These are phyloP conservation scores for Apaloderma vittatum DNA, from an alignment of 2,113 vertebrate genomes.

Conservation along the genomic window DNA sequence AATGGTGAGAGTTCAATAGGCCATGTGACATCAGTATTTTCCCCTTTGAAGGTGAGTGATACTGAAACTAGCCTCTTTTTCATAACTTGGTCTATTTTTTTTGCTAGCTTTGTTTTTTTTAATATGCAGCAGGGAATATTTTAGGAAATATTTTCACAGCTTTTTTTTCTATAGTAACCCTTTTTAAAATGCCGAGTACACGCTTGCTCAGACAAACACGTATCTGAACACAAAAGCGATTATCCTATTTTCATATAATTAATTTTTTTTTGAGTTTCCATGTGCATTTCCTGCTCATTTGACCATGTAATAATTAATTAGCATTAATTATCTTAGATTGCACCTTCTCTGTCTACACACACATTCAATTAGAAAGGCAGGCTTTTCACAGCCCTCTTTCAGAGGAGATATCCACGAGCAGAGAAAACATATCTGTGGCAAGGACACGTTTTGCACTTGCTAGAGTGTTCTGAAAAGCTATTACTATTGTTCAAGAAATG, in stretches of 20 bases:
- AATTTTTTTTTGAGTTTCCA: constrained; percentile 75
- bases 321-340: constrained; percentile 81
- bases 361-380: constrained; percentile 68
- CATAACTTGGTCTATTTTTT: constrained; percentile 34
- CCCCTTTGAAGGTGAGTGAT: constrained; percentile 29
- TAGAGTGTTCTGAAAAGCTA: constrained; percentile 53
- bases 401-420: constrained; percentile 41
- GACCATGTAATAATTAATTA: constrained; percentile 84
- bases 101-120: background rate
- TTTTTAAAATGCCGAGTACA: constrained; percentile 64
- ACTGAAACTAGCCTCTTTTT: constrained; percentile 41
- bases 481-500: constrained; percentile 47
- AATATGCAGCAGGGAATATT: constrained; percentile 11
- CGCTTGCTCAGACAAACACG: constrained; percentile 56
- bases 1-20: background rate
- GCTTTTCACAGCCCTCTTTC: constrained; percentile 58
- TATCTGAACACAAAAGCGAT: constrained; percentile 74
- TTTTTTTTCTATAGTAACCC: constrained; percentile 39
- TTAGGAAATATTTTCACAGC: constrained; percentile 43
- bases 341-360: constrained; percentile 65
- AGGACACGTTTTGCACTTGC: background rate
- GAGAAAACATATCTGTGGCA: background rate
- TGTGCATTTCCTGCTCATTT: constrained; percentile 79
- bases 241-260: constrained; percentile 79
- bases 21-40: background rate